Conservation (phyloP, 2,888 invertebrate species). For the Stenotaenia linearis region DNA sequence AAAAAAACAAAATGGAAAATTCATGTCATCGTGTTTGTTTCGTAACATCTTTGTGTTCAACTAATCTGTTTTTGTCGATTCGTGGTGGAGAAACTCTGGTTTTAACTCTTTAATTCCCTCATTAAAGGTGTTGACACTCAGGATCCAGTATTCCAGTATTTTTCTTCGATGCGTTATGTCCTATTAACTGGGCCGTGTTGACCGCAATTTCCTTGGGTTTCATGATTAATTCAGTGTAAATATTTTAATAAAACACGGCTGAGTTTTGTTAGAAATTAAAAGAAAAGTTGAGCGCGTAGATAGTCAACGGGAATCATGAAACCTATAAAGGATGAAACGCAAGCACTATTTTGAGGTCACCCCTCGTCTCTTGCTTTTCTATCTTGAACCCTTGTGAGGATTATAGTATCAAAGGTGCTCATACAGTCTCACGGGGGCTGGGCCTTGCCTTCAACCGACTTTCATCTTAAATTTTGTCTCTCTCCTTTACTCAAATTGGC, state of each 20-base stretch:
- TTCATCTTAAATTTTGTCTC: background rate
- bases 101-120: background rate
- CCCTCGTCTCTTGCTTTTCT: conserved; percentile 24
- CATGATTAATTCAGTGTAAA: background rate
- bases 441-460: background rate
- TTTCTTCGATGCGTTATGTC: background rate
- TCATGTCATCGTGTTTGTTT: no score
- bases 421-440: conserved; percentile 34
- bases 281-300: background rate
- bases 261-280: background rate
- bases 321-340: background rate
- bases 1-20: no score
- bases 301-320: background rate
- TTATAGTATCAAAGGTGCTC: conserved; percentile 36
- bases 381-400: conserved; percentile 3
- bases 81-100: no score
- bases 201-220: background rate
- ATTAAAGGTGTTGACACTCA: background rate
- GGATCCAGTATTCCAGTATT: background rate
- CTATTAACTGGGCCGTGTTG: background rate
- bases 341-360: conserved; percentile 29
- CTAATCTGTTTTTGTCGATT: background rate
- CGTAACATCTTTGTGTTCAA: no score
- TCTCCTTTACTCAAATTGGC: background rate
- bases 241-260: no score